Evolutionary conservation across 2,888 invertebrate species (phyloP), one percentile per base, ranked within the genome.

Genomic region (Caradrina kadenii): DNA sequence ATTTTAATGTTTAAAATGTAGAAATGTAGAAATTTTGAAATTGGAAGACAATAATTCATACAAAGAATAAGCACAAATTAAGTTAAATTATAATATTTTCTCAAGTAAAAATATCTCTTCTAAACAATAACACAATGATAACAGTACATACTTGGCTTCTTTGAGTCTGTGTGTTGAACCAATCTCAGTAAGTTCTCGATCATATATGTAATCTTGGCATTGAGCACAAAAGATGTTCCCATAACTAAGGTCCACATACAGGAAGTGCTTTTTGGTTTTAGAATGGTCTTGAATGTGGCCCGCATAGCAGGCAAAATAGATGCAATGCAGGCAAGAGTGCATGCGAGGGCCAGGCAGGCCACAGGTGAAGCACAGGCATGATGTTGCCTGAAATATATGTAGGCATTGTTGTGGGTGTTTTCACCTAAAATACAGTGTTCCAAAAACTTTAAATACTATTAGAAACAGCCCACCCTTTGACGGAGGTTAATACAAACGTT

Each of bases 161-260:
- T 96, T 94, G 69, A 96, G 89, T 79, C 96, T 93, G 85, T 97
- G 96, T 55, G 92, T 88, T 73, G 95, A 91, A 42, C 96, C 96
- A 83, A 97, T 96, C 69, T 96, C 96, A 68, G 96, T 95, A 56
- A 96, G 92, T 82, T 98, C 98, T 73, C 96, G 94, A 89, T 99
- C 98, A 93, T 99, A 99, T 61, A 99, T 97, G 92, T 99, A 99
- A 92, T 99, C 99, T 76, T 97, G 97, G 92, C 99, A 99, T 87
- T 97, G 97, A 88, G 97, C 97, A 93, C 99, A 99, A 92, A 97
- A 98, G 13, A 99, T 96, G 90, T 98, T 98, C 55, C 99, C 99
- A 93, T 98, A 98, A 65, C 97, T 97, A 61, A 99, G 93, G 90
- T 99, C 99, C 85, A 99, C 96, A 70, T 98, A 98, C 81, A 99